Conservation (phyloP, 2,113 vertebrate genomes). For the Lagopus muta region DNA sequence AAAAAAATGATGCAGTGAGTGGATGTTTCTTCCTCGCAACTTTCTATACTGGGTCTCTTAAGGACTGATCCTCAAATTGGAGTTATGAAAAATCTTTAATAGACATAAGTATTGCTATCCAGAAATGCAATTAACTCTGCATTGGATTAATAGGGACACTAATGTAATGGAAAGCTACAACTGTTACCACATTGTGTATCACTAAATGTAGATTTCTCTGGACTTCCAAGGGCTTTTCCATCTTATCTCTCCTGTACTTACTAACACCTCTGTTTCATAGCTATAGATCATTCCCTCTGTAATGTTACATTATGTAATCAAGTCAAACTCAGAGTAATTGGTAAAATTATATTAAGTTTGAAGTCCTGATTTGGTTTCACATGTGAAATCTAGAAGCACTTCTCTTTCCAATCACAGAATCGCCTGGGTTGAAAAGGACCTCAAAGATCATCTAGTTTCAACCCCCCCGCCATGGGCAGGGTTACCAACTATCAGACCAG, state of each 20-base stretch:
- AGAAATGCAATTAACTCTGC: not conserved
- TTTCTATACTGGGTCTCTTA: not conserved
- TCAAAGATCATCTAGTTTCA: no score
- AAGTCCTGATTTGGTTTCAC: conserved; percentile 3
- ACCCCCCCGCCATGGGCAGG: no score
- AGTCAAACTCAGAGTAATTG: not conserved
- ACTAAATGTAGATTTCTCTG: not conserved
- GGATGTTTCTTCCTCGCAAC: not conserved
- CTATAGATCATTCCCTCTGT: not conserved
- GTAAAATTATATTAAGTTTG: not conserved
- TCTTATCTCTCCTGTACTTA: not conserved
- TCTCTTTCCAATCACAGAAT: not conserved
- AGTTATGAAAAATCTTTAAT: not conserved
- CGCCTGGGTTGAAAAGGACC: no score
- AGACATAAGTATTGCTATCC: not conserved
- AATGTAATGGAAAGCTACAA: not conserved
- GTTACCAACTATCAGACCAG: no score
- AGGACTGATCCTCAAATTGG: not conserved
- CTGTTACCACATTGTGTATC: not conserved
- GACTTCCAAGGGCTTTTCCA: not conserved
- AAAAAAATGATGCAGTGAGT: not conserved
- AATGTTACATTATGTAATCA: not conserved
- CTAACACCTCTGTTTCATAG: not conserved
- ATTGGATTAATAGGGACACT: not conserved
- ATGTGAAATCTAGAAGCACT: not conserved